Base-by-base conservation (phyloP, 2,113 vertebrate genomes). In the Embiotoca jacksoni region DNA sequence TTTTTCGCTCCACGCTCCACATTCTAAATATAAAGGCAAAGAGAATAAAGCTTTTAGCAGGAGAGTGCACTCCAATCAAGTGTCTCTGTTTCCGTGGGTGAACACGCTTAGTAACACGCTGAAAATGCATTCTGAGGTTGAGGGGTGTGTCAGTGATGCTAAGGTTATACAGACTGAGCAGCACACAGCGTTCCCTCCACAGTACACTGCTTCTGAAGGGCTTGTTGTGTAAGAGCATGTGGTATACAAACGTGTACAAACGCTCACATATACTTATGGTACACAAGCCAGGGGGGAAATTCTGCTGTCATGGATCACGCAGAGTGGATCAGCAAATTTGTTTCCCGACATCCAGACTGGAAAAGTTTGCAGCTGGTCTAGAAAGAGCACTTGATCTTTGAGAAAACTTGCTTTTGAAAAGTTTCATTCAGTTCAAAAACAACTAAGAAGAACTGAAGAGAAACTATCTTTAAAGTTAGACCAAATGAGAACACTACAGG, bases 61-160 rank as follows among this genome's bases (percentile, higher is more conserved):
- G 61, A 89, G 74, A 88, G 87, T 86, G 89, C 92, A 85, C 91
- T 94, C 67, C 80, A 90, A 86, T 92, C 88, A 91, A 91, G 89
- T 90, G 82, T 82, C 52, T 82, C 70, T 81, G 83, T 87, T 82
- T 92, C 82, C 53, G 78, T 84, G 79, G 85, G 79, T 70, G 82
- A 85, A 87, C 80, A 60, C 62, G 75, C 72, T 91, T 67, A 52
- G 74, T 80, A 74, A 84, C 81, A 60, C 59, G 56, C 44, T 70
- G 81, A 46, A 91, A 91, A 90, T 92, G 88, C 87, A 86, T 91
- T 87, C 71, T 81, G 76, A 79, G 81, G 81, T 66, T 84, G 72
- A 84, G 85, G 84, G 90, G 81, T 75, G 76, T 84, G 84, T 54
- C 85, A 78, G 73, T 7, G 71, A 75, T 70, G 75, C 56, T 72